Evolutionary conservation across 2,888 invertebrate genomes (phyloP).

Genomic region (Drosophila leonis): DNA sequence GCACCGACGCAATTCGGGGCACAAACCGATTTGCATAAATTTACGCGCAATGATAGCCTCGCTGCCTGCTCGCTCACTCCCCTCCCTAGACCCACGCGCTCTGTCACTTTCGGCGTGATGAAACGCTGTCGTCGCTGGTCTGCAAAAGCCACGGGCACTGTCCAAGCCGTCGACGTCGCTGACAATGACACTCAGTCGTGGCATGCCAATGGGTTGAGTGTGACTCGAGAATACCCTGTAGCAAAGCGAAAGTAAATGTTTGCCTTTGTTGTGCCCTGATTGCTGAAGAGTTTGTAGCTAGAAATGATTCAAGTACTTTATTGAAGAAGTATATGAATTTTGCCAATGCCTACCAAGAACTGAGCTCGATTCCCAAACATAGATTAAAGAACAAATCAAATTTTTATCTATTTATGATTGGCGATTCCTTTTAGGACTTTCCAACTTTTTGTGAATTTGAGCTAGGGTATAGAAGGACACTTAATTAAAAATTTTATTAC

Average conservation of each 20-base stretch:
- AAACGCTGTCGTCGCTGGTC: constrained; percentile 53
- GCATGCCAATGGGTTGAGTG: background rate
- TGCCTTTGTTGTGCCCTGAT: background rate
- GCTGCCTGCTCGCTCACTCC: background rate
- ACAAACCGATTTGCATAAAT: constrained; percentile 78
- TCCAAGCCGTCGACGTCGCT: constrained; percentile 28
- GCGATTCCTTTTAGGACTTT: no score
- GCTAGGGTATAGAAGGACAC: constrained; percentile 46
- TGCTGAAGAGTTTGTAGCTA: no score
- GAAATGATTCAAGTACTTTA: no score
- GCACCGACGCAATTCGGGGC: constrained; percentile 16
- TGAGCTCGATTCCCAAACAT: background rate
- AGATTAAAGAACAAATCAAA: rapidly evolving
- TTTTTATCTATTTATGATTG: background rate
- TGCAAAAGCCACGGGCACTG: constrained; percentile 35
- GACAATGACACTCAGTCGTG: constrained; percentile 27
- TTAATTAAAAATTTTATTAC: constrained; percentile 80
- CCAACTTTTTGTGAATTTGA: no score
- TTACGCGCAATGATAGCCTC: constrained; percentile 67
- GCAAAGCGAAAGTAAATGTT: background rate
- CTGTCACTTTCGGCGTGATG: constrained; percentile 45
- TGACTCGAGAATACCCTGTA: constrained; percentile 4
- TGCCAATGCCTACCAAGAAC: background rate
- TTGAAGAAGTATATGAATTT: no score
- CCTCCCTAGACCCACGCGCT: background rate